Conservation (phyloP, 2,797 vertebrate species). For the Platalea minor region DNA sequence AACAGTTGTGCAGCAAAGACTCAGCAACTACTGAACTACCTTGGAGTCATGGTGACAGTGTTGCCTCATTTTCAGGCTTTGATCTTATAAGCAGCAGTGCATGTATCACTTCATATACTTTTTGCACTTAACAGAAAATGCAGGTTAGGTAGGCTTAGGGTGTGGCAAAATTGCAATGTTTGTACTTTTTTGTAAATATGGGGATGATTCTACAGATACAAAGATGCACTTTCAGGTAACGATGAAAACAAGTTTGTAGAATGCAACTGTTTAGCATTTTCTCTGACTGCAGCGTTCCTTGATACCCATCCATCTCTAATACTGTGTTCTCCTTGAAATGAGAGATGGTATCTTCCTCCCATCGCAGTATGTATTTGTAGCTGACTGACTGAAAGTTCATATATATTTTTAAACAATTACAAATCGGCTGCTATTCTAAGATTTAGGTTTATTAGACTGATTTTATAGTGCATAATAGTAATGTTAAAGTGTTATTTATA, state of each 20-base stretch:
- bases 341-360: background rate
- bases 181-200: constrained; percentile 32
- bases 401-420: background rate
- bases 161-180: constrained; percentile 10
- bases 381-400: constrained; percentile 20
- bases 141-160: background rate
- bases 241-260: background rate
- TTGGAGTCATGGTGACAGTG: background rate
- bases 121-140: constrained; percentile 52
- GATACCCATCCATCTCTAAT: background rate
- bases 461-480: background rate
- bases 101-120: background rate
- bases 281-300: background rate
- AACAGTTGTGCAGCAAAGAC: background rate
- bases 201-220: constrained; percentile 47
- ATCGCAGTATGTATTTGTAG: background rate
- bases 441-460: constrained; percentile 14
- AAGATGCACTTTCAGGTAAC: constrained; percentile 58
- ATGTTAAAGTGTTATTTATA: constrained; percentile 42
- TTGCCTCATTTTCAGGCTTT: background rate
- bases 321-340: background rate
- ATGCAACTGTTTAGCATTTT: background rate
- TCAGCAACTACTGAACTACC: background rate
- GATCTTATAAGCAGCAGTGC: background rate
- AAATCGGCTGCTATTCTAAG: constrained; percentile 24